Evolutionary conservation across 35 echinoderm and acorn worm genomes (phyloP), one percentile per base, ranked within the genome.

Genomic region (Amphiura filiformis): DNA sequence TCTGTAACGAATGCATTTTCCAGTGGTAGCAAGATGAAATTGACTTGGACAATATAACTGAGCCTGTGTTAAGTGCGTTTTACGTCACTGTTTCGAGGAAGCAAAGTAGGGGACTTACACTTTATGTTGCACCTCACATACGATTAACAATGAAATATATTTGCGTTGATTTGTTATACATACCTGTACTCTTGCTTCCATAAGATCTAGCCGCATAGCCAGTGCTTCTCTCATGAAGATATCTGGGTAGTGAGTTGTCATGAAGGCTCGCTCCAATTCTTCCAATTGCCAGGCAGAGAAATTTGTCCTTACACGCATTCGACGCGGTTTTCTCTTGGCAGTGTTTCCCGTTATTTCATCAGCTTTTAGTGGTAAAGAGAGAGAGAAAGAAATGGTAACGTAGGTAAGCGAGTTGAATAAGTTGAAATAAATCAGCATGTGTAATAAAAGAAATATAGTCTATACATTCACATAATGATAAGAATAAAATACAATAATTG

Each of bases 181-280:
- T 52, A 99, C 96, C 88, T 99, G 96, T 26, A 99, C 96, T 85
- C 96, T 86, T 11, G 96, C 96, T 65, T 99, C 96, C 96, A 99
- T 99, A 32, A 99, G 90, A 56, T 99, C 96, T 75, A 99, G 56
- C 32, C 96, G 84, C 89, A 99, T 92, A 7, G 96, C 96, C 42
- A 99, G 89, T 30, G 96, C 96, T 86, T 99, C 96, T 57, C 96
- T 87, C 96, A 95, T 99, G 80, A 99, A 99, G 40, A 99, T 99
- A 79, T 99, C 96, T 14, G 96, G 96, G 57, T 99, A 99, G 36
- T 99, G 96, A 4, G 96, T 99, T 1, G 93, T 86, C 39, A 89
- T 78, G 41, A 99, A 99, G 0, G 96, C 96, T 78, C 90, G 78
- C 80, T 99, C 96, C 30, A 99, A 84, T 76, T 99, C 96, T 38